Base-by-base conservation (phyloP, 2,113 vertebrate genomes). In the Gambusia holbrooki region DNA sequence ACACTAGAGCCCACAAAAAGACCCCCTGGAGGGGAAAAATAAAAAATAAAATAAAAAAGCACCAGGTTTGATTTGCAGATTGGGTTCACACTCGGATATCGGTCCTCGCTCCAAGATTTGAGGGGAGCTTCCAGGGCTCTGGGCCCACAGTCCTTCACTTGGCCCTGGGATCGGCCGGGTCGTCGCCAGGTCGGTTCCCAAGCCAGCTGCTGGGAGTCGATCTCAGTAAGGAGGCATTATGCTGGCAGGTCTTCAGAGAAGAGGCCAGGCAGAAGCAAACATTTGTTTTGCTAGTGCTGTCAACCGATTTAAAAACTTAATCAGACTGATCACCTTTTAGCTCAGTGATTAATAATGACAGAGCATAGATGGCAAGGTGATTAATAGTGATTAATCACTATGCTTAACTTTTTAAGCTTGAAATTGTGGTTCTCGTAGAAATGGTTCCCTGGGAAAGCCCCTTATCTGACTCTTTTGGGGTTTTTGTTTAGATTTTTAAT, bases 191-290 rank as follows among this genome's bases (percentile, higher is more conserved):
- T 76, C 35, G 68, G 22, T 27, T 75, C 79, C 81, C 84, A 82
- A 83, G 73, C 76, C 84, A 90, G 90, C 90, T 89, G 90, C 85
- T 70, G 81, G 84, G 86, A 85, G 83, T 87, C 84, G 82, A 81
- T 88, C 87, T 91, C 90, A 77, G 84, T 85, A 86, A 90, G 77
- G 84, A 86, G 69, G 76, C 83, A 88, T 74, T 76, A 78, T 88
- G 80, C 71, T 87, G 82, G 81, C 85, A 70, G 73, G 8, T 75
- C 79, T 82, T 77, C 42, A 42, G 80, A 76, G 74, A 76, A 69
- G 77, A 69, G 42, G 42, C 14, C 42, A 74, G 62, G 66, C 73
- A 28, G 66, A 76, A 66, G 62, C 63, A 58, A 82, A 32, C 88
- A 84, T 70, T 83, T 29, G 84, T 33, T 17, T 28, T 33, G 8